Evolutionary conservation across 2,888 invertebrate genomes (phyloP), one percentile per base, ranked within the genome.

Genomic region (Hipparchia sbordonii): DNA sequence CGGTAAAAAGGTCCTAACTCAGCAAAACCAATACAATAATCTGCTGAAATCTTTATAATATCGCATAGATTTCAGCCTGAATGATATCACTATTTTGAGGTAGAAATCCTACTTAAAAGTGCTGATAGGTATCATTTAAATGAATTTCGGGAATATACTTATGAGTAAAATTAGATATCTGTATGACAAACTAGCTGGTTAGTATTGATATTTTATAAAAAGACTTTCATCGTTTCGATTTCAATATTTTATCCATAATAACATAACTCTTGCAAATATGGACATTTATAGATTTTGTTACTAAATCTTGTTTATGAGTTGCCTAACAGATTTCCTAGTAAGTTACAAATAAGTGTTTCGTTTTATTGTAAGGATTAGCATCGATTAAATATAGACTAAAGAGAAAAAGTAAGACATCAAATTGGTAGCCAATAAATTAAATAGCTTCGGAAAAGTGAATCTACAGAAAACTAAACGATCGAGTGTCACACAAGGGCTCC

Each of bases 261-360:
- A 23, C 52, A 69, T 75, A 54, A 75, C 73, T 75, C 72, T 70
- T 62, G 63, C 65, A 62, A 63, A 72, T 62, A 68, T 75, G 75
- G 74, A 78, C 75, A 68, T 78, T 76, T 76, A 78, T 77, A 73
- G 71, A 72, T 75, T 73, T 23, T 57, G 63, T 76, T 73, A 76
- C 70, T 76, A 74, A 74, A 77, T 76, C 70, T 71, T 68, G 33
- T 77, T 71, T 71, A 74, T 57, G 59, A 70, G 70, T 78, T 78
- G 71, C 62, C 71, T 73, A 74, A 78, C 77, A 72, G 73, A 75
- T 72, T 77, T 73, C 57, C 51, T 73, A 75, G 75, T 76, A 73
- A 73, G 67, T 75, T 77, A 72, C 75, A 71, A 76, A 72, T 76
- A 76, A 72, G 57, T 67, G 71, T 77, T 75, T 74, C 74, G 73